Conservation (phyloP, 2,888 invertebrate species). For the Tetranychus truncatus region DNA sequence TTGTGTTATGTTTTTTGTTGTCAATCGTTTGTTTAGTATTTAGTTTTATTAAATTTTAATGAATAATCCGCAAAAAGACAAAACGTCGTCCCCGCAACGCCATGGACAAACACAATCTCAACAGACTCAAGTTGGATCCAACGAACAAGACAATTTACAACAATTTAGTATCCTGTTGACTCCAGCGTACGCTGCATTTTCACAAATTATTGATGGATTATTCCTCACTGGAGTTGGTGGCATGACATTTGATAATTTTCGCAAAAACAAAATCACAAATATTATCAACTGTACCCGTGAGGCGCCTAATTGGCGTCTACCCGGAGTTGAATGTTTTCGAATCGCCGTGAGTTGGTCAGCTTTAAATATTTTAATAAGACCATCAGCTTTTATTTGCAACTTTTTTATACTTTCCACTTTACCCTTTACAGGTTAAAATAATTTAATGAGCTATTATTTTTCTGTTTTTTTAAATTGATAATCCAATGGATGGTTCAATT, state of each 20-base stretch:
- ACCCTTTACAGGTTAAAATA: not conserved
- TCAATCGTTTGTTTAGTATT: no score
- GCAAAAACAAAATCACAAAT: constrained; percentile 15
- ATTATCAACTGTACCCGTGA: constrained; percentile 19
- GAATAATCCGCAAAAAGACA: no score
- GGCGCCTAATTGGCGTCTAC: constrained; percentile 13
- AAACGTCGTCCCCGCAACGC: no score
- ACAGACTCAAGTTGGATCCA: no score
- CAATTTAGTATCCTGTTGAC: not conserved
- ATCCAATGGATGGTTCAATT: not conserved
- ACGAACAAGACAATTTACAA: not conserved
- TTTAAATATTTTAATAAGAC: not conserved
- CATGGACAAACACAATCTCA: no score
- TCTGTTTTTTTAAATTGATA: not conserved
- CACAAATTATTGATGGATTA: constrained; percentile 10
- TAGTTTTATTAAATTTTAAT: no score
- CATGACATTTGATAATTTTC: constrained; percentile 14
- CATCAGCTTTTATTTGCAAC: not conserved
- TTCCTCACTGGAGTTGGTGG: constrained; percentile 17
- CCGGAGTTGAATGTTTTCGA: constrained; percentile 16
- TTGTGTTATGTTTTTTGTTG: no score
- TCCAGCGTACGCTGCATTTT: constrained; percentile 10
- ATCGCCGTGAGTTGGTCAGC: constrained; percentile 13
- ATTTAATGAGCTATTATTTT: not conserved
- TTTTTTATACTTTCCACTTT: no score